These are phyloP conservation scores for Catostylus mosaicus DNA, from an alignment of 30 jellyfish, hydroid and myxozoan species.

Conservation along the genomic window DNA sequence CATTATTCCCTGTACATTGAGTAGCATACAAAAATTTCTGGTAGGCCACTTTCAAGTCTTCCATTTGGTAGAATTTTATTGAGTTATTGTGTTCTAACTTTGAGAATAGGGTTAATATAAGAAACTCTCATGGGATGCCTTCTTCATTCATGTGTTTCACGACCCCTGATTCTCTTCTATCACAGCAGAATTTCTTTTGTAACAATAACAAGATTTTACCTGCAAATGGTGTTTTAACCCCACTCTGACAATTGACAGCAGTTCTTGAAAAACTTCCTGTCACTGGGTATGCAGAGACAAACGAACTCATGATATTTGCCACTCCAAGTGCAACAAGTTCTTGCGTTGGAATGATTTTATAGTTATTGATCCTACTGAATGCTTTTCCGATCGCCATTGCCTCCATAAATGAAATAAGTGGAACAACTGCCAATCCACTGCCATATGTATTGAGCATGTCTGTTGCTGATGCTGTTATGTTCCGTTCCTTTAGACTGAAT, in stretches of 20 bases:
- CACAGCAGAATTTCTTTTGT: too few relatives aligned
- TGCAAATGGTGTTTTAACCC: conserved; percentile 73
- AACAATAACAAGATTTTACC: conserved; percentile 44
- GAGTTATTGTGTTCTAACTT: too few relatives aligned
- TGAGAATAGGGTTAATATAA: too few relatives aligned
- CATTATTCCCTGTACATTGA: too few relatives aligned
- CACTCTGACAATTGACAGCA: conserved; percentile 89
- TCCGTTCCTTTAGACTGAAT: conserved; percentile 16
- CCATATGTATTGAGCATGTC: conserved; percentile 52
- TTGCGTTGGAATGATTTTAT: conserved; percentile 70
- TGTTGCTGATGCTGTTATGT: conserved; percentile 35
- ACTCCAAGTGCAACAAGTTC: conserved; percentile 84
- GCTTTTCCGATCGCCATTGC: conserved; percentile 90
- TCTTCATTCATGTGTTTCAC: too few relatives aligned
- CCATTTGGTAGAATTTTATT: too few relatives aligned
- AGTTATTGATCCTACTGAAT: conserved; percentile 69
- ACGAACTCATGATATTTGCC: conserved; percentile 77
- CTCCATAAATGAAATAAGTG: conserved; percentile 83
- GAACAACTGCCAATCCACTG: conserved; percentile 75
- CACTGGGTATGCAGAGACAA: conserved; percentile 85
- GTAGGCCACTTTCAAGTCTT: too few relatives aligned
- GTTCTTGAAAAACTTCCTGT: conserved; percentile 89
- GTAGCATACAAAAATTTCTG: too few relatives aligned
- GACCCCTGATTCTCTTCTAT: too few relatives aligned
- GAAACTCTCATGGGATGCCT: too few relatives aligned